Conservation (phyloP, 2,888 invertebrate species). For the Conus canariensis region DNA sequence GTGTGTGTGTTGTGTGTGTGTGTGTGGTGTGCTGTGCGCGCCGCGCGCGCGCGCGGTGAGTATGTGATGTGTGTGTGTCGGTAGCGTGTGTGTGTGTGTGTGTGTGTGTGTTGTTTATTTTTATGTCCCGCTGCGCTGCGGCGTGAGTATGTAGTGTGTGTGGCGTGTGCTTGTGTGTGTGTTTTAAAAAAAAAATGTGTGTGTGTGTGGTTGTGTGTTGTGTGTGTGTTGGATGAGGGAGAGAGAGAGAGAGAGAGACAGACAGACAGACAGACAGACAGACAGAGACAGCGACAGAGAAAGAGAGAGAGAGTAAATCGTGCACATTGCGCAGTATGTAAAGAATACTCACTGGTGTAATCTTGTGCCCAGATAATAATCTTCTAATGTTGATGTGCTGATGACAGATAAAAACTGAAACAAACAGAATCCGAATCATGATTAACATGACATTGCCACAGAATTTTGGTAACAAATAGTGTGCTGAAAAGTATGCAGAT, state of each 20-base stretch:
- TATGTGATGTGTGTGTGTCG: slow-evolving; percentile 5
- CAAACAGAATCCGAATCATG: neutral
- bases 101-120: neutral
- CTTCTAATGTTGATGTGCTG: neutral
- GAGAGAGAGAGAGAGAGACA: no score
- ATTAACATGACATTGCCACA: no score
- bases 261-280: no score
- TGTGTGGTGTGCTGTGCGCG: neutral
- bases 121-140: no score
- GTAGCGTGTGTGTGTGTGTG: neutral
- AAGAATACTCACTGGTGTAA: neutral
- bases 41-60: no score
- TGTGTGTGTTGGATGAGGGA: neutral
- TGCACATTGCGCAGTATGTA: neutral
- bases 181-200: no score
- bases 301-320: no score
- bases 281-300: no score
- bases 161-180: neutral
- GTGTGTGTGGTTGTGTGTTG: neutral
- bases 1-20: no score
- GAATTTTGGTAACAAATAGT: no score
- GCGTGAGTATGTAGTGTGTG: neutral
- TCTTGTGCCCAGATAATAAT: neutral
- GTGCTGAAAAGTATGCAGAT: no score
- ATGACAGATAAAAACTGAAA: slow-evolving; percentile 28